A percentile compares a stretch with the other conserved stretches of the same genome.
Conservation (phyloP, 2,888 invertebrate species). For the Drosophila kanekoi region DNA sequence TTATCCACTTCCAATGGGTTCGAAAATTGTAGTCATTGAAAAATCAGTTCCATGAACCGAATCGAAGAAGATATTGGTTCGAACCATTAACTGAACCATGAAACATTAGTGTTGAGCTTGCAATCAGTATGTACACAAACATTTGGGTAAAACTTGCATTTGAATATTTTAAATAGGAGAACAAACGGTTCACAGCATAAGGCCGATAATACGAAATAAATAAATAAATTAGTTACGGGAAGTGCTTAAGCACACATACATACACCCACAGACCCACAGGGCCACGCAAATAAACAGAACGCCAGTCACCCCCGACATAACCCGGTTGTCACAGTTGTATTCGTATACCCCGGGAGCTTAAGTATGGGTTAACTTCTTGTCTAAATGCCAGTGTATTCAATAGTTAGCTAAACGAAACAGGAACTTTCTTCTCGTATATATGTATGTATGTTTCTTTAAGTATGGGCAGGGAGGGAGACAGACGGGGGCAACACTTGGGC, state of each 20-base stretch:
- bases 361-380: background rate
- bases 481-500: background rate
- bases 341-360: background rate
- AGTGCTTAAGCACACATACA: background rate
- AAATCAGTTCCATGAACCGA: too few species aligned
- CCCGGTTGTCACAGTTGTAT: background rate
- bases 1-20: too few species aligned
- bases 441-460: background rate
- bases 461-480: background rate
- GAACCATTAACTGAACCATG: too few species aligned
- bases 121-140: background rate
- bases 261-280: too few species aligned
- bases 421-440: too few species aligned
- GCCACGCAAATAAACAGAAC: background rate
- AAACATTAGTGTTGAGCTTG: too few species aligned
- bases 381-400: background rate
- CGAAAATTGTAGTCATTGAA: too few species aligned
- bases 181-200: background rate
- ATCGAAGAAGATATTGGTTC: too few species aligned
- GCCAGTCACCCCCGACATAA: background rate
- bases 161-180: background rate
- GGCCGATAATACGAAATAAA: background rate
- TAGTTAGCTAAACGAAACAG: background rate
- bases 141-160: background rate
- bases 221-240: slow-evolving; percentile 12